Percentiles rank a stretch among this genome's conserved stretches.
phyloP scores from a whole-genome alignment of 2,888 invertebrate genomes.

The Osmoderma eremita region DNA sequence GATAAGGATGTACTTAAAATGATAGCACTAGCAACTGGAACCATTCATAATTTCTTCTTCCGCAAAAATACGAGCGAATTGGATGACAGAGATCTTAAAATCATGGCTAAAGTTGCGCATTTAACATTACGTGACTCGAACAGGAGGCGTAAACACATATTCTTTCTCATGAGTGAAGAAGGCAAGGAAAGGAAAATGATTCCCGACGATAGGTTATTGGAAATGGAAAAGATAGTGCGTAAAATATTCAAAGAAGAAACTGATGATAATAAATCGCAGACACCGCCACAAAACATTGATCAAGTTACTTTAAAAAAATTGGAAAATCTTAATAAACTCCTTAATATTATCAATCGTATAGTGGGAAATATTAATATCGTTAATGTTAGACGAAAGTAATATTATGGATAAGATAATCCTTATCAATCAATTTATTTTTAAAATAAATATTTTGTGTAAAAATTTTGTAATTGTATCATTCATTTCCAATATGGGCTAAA shows the following conservation, averaged over 20 bases:
- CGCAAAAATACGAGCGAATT: neutral
- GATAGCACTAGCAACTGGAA: slow-evolving; percentile 21
- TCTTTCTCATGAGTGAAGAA: neutral
- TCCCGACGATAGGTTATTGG: slow-evolving; percentile 18
- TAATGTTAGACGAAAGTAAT: slow-evolving; percentile 1
- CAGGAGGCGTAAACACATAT: neutral
- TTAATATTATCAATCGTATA: slow-evolving; percentile 16
- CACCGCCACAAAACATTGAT: slow-evolving; percentile 10
- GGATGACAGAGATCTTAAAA: neutral
- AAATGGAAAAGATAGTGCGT: slow-evolving; percentile 27
- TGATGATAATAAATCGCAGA: neutral
- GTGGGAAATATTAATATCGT: slow-evolving; percentile 34
- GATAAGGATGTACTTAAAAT: slow-evolving; percentile 21
- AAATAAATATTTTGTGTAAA: neutral
- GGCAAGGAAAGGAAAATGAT: neutral
- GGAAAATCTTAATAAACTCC: slow-evolving; percentile 10
- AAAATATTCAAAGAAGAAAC: slow-evolving; percentile 7
- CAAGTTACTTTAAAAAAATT: slow-evolving; percentile 5
- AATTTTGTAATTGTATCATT: too few species aligned
- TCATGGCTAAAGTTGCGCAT: slow-evolving; percentile 16
- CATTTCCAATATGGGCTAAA: too few species aligned
- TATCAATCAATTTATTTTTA: neutral
- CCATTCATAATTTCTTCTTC: slow-evolving; percentile 19
- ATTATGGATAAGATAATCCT: neutral
- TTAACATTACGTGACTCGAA: neutral